Evolutionary conservation across 2,888 invertebrate genomes (phyloP).

Genomic region (Drosophila acutilabella): DNA sequence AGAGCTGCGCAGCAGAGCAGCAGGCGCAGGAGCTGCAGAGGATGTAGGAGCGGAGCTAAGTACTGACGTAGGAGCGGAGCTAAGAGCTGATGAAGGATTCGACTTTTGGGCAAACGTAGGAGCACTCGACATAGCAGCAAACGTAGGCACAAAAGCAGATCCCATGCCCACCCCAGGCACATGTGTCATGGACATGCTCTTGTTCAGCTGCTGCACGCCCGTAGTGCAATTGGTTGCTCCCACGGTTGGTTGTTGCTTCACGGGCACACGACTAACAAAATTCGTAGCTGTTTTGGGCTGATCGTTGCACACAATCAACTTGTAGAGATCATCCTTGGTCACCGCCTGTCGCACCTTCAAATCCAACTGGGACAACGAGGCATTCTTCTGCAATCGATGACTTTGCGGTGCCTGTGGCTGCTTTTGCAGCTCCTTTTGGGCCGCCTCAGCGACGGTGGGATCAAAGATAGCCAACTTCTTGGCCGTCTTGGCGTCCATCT

Average conservation of each 20-base stretch:
- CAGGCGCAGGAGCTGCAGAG: not conserved
- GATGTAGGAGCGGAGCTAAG: not conserved
- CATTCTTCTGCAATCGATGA: conserved; percentile 82
- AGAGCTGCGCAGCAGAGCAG: conserved; percentile 69
- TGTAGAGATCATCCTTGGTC: conserved; percentile 85
- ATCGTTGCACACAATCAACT: conserved; percentile 83
- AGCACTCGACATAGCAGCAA: not conserved
- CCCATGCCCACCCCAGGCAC: conserved; percentile 64
- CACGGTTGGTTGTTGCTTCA: conserved; percentile 56
- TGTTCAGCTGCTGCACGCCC: conserved; percentile 68
- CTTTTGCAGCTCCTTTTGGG: conserved; percentile 79
- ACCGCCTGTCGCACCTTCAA: conserved; percentile 84
- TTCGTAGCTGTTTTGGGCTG: conserved; percentile 52
- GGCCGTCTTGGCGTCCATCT: conserved; percentile 82
- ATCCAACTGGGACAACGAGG: conserved; percentile 84
- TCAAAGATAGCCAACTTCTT: conserved; percentile 83
- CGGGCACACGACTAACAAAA: conserved; percentile 76
- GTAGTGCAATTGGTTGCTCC: not conserved
- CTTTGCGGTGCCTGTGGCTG: conserved; percentile 41
- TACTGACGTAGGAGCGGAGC: not conserved
- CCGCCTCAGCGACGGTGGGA: conserved; percentile 83
- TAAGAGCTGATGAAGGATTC: not conserved
- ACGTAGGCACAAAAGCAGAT: not conserved
- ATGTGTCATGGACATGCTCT: conserved; percentile 84
- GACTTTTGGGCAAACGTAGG: not conserved